Evolutionary conservation across 1,140 invertebrate genomes (phyloP).

Genomic region (Drosophila gunungcola): DNA sequence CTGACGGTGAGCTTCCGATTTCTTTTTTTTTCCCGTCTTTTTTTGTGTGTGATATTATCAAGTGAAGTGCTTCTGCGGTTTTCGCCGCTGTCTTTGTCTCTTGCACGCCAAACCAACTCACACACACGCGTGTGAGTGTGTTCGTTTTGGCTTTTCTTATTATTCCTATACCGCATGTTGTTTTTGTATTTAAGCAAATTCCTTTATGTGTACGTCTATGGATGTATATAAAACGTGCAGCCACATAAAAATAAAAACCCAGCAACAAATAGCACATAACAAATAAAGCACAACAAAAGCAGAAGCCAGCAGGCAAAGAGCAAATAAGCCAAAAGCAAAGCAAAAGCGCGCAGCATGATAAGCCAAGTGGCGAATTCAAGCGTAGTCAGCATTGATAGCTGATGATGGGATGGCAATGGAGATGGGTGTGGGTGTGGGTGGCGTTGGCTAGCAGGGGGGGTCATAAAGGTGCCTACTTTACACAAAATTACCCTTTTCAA

Average conservation of each 20-base stretch:
- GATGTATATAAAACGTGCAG: slow-evolving; percentile 73
- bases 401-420: slow-evolving; percentile 21
- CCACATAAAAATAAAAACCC: slow-evolving; percentile 77
- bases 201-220: slow-evolving; percentile 62
- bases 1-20: slow-evolving; percentile 24
- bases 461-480: slow-evolving; percentile 81
- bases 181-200: slow-evolving; percentile 84
- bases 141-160: slow-evolving; percentile 76
- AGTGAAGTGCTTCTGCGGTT: slow-evolving; percentile 81
- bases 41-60: slow-evolving; percentile 70
- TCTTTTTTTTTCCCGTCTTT: slow-evolving; percentile 17
- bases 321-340: slow-evolving; percentile 52
- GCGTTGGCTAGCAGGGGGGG: not conserved
- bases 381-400: slow-evolving; percentile 80
- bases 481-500: slow-evolving; percentile 84
- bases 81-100: slow-evolving; percentile 1
- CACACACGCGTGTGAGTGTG: slow-evolving; percentile 27
- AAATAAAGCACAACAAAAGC: slow-evolving; percentile 57
- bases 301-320: slow-evolving; percentile 50
- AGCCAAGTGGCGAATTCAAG: slow-evolving; percentile 82
- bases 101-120: not conserved
- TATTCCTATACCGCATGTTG: slow-evolving; percentile 80
- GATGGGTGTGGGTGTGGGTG: not conserved
- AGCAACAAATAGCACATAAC: slow-evolving; percentile 64
- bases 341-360: slow-evolving; percentile 53